These are phyloP conservation scores for Dysidea cf. avara DNA, from an alignment of 37 sponge, comb jelly and placozoan genomes.

Conservation along the genomic window DNA sequence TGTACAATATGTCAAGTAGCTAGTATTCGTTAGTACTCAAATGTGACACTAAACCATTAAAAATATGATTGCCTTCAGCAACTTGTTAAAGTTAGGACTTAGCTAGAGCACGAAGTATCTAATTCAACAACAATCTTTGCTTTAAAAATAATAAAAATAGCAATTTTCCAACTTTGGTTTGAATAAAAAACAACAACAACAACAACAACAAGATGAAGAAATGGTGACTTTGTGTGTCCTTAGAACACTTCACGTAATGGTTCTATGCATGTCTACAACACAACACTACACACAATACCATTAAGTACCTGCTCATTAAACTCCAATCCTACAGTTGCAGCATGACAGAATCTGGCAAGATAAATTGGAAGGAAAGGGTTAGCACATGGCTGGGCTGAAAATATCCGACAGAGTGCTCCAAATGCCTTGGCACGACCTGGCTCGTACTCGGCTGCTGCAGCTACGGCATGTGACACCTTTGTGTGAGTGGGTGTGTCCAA, in stretches of 20 bases:
- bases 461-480: slow-evolving; percentile 24
- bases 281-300: neutral
- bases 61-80: too few relatives aligned
- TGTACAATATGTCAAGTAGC: too few relatives aligned
- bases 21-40: too few relatives aligned
- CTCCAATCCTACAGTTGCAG: slow-evolving; percentile 56
- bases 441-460: slow-evolving; percentile 41
- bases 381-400: slow-evolving; percentile 66
- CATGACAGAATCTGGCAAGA: slow-evolving; percentile 80
- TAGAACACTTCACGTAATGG: neutral
- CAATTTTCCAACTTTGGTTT: too few relatives aligned
- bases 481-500: neutral
- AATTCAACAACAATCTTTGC: too few relatives aligned
- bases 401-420: slow-evolving; percentile 78
- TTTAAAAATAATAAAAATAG: too few relatives aligned
- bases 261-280: too few relatives aligned
- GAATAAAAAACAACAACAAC: too few relatives aligned
- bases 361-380: slow-evolving; percentile 62
- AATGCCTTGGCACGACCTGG: slow-evolving; percentile 84
- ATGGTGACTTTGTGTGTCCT: neutral
- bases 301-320: slow-evolving; percentile 41
- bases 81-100: too few relatives aligned
- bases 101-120: too few relatives aligned
- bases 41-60: too few relatives aligned
- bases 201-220: too few relatives aligned